These are phyloP conservation scores for Hyposoter dolosus DNA, from an alignment of 2,888 invertebrate genomes.

Conservation along the genomic window DNA sequence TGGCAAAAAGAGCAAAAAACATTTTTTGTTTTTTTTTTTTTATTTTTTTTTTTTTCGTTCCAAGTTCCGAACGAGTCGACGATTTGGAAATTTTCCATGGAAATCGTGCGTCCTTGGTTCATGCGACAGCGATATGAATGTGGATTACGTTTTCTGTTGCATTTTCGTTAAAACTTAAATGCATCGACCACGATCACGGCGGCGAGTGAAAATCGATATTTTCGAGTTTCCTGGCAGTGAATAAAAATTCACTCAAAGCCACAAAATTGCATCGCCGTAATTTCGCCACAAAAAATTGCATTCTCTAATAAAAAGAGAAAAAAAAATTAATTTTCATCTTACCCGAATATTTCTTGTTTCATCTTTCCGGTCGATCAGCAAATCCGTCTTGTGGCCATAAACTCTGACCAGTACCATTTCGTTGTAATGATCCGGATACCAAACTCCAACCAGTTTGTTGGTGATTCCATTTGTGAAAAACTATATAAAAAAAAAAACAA, in stretches of 20 bases:
- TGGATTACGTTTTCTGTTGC: neutral
- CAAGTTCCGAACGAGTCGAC: neutral
- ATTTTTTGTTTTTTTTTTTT: neutral
- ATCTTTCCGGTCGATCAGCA: constrained; percentile 94
- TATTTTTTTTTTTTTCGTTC: neutral
- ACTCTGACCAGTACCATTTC: constrained; percentile 94
- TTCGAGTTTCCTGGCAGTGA: no score
- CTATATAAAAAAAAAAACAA: constrained; percentile 85
- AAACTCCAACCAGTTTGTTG: constrained; percentile 93
- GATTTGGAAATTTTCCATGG: neutral
- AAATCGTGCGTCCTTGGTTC: neutral
- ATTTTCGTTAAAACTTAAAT: neutral
- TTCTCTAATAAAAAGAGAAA: neutral
- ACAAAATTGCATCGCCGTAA: neutral
- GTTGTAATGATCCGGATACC: constrained; percentile 84
- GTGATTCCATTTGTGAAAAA: constrained; percentile 97
- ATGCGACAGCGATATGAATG: neutral
- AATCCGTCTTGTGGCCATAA: constrained; percentile 97
- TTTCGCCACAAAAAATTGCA: neutral
- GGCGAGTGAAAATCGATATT: no score
- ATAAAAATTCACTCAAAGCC: no score
- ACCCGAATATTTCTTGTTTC: constrained; percentile 88
- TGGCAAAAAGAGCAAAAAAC: neutral
- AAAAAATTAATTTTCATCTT: constrained; percentile 33
- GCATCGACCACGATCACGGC: neutral